Base-by-base conservation (phyloP, 2,888 invertebrate genomes). In the Agrochola lota region DNA sequence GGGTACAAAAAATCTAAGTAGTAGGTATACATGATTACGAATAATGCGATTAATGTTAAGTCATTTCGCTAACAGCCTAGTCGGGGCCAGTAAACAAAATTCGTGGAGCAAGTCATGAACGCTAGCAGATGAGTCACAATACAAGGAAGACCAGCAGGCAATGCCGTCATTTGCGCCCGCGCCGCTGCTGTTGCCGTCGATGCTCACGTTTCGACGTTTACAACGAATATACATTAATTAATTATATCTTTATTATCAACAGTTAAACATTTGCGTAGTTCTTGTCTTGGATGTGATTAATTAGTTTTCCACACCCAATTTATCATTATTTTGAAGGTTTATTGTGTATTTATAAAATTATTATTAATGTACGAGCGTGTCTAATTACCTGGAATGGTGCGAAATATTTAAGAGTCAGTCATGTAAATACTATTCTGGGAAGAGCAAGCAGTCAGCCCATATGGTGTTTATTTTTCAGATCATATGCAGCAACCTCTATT, bases 61-160 rank as follows among this genome's bases (percentile, higher is more conserved):
- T 93, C 89, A 92, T 91, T 91, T 89, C 87, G 92, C 82, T 81
- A 85, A 85, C 80, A 80, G 80, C 69, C 79, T 85, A 90, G 87
- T 89, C 86, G 89, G 91, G 92, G 91, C 91, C 92, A 90, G 90
- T 91, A 93, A 94, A 93, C 93, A 92, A 94, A 96, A 95, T 94
- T 93, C 91, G 91, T 92, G 84, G 92, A 90, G 86, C 94, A 91
- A 95, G 95, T 96, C 96, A 96, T 95, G 96, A 96, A 88, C 93
- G 90, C 71, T 83, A 74, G 79, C 90, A 92, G 78, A 84, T 96
- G 96, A 96, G 91, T 96, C 96, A 96, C 89, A 85, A 70, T 92
- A 94, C 91, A 91, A 95, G 95, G 96, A 96, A 96, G 95, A 95
- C 94, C 94, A 92, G 94, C 92, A 92, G 90, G 91, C 90, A 89